Percentiles rank a stretch among this genome's conserved stretches.
Evolutionary conservation across 2,888 invertebrate species (phyloP).

Genomic region (Chironomus tentans): DNA sequence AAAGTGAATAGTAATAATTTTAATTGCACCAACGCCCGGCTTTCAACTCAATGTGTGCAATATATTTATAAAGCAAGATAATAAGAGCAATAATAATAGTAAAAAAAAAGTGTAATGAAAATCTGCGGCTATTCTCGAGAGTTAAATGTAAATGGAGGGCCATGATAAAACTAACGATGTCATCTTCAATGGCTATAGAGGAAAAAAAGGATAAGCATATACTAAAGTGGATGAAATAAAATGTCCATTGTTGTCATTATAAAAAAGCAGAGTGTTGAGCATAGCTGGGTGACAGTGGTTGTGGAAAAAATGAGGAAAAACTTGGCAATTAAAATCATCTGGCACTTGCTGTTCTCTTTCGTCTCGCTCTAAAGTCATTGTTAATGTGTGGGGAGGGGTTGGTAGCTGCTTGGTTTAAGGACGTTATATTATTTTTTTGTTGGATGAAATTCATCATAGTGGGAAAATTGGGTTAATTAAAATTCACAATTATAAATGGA

Average conservation of each 20-base stretch:
- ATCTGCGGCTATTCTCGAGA: neutral
- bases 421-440: too few species aligned
- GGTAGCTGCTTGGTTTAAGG: too few species aligned
- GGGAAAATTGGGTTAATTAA: constrained; percentile 25
- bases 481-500: neutral
- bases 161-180: neutral
- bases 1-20: neutral
- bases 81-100: neutral
- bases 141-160: neutral
- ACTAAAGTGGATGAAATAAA: neutral
- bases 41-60: neutral
- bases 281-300: neutral
- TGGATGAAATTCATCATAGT: neutral
- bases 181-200: neutral
- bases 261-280: neutral
- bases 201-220: neutral
- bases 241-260: neutral
- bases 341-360: neutral
- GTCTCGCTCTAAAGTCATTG: neutral
- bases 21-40: neutral
- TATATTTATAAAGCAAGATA: neutral
- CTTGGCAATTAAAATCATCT: constrained; percentile 23
- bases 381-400: neutral
- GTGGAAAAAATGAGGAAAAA: neutral
- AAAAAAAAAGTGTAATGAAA: neutral